Percentiles rank a stretch among this genome's conserved stretches.
Conservation (phyloP, 2,888 invertebrate genomes). For the Danaus chrysippus region DNA sequence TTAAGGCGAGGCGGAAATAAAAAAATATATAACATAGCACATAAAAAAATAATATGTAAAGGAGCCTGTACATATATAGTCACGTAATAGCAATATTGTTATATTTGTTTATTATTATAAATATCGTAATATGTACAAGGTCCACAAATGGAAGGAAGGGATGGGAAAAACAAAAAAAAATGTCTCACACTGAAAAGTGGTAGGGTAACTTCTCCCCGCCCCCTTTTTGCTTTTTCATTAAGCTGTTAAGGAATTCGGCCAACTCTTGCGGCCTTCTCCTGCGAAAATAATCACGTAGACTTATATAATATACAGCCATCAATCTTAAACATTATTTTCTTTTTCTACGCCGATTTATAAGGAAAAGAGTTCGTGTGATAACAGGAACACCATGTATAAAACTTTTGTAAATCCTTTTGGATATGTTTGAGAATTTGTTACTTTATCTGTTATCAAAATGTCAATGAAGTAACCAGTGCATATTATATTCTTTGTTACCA, state of each 20-base stretch:
- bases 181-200: conserved; percentile 80
- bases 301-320: conserved; percentile 8
- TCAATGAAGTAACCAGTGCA: too few species aligned
- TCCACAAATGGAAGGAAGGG: conserved; percentile 42
- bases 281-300: conserved; percentile 58
- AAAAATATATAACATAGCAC: conserved; percentile 9
- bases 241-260: conserved; percentile 75
- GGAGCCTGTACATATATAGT: conserved; percentile 24
- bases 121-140: conserved; percentile 38
- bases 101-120: background rate
- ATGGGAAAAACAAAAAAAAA: conserved; percentile 48
- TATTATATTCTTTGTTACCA: too few species aligned
- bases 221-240: conserved; percentile 68
- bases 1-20: background rate
- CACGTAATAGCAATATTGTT: too few species aligned
- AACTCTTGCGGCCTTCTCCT: conserved; percentile 77
- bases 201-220: conserved; percentile 75
- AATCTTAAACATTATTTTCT: too few species aligned
- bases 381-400: too few species aligned
- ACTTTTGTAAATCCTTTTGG: too few species aligned
- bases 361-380: too few species aligned
- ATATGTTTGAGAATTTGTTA: too few species aligned
- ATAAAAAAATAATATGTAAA: conserved; percentile 16
- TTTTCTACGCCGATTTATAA: too few species aligned
- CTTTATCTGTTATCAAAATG: too few species aligned